phyloP scores from a whole-genome alignment of 2,888 invertebrate genomes.

The Eulithis prunata region DNA sequence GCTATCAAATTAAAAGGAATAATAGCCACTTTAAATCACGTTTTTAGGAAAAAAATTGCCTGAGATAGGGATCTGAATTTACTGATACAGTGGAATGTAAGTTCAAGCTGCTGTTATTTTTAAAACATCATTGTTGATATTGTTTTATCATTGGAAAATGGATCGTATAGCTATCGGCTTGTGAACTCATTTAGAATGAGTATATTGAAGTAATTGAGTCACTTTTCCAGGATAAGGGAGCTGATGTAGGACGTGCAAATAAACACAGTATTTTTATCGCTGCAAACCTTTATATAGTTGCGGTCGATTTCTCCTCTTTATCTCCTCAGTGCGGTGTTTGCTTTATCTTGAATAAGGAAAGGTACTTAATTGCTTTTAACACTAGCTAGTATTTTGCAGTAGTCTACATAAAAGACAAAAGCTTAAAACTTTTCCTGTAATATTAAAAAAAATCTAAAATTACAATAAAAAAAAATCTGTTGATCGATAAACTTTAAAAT shows the following conservation, averaged over 20 bases:
- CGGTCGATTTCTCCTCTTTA: constrained; percentile 83
- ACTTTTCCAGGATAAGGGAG: constrained; percentile 60
- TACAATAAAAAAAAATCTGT: no score
- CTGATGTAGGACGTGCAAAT: constrained; percentile 84
- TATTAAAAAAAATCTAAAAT: no score
- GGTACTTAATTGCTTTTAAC: constrained; percentile 55
- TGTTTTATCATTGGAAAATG: constrained; percentile 52
- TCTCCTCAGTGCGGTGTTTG: constrained; percentile 79
- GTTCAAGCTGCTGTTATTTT: constrained; percentile 58
- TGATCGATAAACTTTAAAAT: no score
- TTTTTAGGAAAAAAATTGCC: constrained; percentile 68
- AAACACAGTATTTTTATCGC: constrained; percentile 84
- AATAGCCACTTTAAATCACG: constrained; percentile 69
- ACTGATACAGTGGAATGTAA: constrained; percentile 77
- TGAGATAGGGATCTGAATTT: constrained; percentile 77
- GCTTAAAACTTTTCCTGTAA: background rate
- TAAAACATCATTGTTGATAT: constrained; percentile 53
- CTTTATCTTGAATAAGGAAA: constrained; percentile 80
- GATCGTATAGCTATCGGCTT: constrained; percentile 57
- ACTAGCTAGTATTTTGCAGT: constrained; percentile 15
- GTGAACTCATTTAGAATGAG: constrained; percentile 59
- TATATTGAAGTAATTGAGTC: constrained; percentile 53
- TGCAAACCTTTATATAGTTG: constrained; percentile 84
- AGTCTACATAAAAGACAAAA: constrained; percentile 14
- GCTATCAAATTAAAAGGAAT: constrained; percentile 31